A percentile compares a stretch with the other conserved stretches of the same genome.
phyloP scores from a whole-genome alignment of 2,797 vertebrate genomes.

The Micromesistius poutassou region DNA sequence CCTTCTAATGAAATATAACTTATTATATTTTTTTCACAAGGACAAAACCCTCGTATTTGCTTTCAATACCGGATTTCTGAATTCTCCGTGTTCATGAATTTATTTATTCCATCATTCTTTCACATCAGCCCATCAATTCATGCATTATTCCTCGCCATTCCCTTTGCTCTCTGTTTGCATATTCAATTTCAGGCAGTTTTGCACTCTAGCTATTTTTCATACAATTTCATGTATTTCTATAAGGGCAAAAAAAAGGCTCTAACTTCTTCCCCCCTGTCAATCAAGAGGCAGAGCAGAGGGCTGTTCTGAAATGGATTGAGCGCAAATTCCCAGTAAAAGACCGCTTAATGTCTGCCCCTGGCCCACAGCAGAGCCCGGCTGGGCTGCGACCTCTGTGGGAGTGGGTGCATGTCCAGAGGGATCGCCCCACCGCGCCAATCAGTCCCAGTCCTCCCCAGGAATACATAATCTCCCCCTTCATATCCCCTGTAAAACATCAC shows the following conservation, averaged over 20 bases:
- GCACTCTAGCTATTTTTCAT: conserved; percentile 30
- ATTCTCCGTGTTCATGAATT: conserved; percentile 62
- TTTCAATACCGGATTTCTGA: conserved; percentile 53
- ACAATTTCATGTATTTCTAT: conserved; percentile 58
- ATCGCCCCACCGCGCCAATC: conserved; percentile 8
- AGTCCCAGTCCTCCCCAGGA: not conserved
- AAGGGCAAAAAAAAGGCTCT: conserved; percentile 43
- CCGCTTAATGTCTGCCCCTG: too few species aligned
- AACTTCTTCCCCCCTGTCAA: conserved; percentile 52
- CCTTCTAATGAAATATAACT: conserved; percentile 15
- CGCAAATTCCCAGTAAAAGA: conserved; percentile 30
- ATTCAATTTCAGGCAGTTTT: conserved; percentile 52
- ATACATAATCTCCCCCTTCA: not conserved
- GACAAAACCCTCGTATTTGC: conserved; percentile 52
- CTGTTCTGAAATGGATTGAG: conserved; percentile 44
- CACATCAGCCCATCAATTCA: conserved; percentile 57
- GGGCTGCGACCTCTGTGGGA: not conserved
- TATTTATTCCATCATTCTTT: conserved; percentile 61
- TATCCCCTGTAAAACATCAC: not conserved
- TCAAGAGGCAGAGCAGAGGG: conserved; percentile 34
- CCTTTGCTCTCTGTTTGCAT: conserved; percentile 39
- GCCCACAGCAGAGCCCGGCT: too few species aligned
- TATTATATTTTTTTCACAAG: conserved; percentile 10
- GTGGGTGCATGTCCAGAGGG: conserved; percentile 53
- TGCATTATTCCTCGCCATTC: conserved; percentile 50